phyloP scores from a whole-genome alignment of 2,113 vertebrate genomes.

The Entomyzon cyanotis region DNA sequence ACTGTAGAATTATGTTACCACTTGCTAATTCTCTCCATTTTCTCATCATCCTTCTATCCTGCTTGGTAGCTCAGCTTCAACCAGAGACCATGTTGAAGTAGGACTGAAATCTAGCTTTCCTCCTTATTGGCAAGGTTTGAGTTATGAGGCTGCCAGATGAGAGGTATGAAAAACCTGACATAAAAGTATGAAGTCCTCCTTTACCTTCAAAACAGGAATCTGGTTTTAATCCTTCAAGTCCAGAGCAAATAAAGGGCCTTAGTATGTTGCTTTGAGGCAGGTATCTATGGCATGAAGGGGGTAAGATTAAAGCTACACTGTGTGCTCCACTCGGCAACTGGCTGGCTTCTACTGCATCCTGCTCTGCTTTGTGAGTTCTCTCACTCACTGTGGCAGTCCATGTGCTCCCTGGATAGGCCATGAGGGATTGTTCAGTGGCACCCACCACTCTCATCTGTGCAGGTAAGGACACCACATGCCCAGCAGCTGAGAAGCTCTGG shows the following conservation, averaged over 20 bases:
- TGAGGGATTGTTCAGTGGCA: background rate
- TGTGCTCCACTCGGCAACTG: background rate
- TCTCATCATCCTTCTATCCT: background rate
- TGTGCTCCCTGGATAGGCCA: background rate
- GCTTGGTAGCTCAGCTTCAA: background rate
- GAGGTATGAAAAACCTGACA: background rate
- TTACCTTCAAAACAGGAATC: background rate
- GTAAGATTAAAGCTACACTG: fast-evolving
- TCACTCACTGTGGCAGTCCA: no score
- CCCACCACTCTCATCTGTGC: background rate
- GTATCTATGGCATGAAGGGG: background rate
- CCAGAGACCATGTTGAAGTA: background rate
- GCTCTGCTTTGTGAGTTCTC: fast-evolving
- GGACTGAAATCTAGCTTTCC: background rate
- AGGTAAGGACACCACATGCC: background rate
- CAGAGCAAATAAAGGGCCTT: background rate
- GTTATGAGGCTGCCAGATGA: background rate
- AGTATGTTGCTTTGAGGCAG: background rate
- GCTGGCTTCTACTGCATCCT: background rate
- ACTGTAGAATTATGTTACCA: background rate
- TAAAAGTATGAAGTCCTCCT: background rate
- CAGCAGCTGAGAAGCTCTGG: background rate
- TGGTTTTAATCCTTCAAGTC: background rate
- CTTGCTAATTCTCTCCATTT: background rate
- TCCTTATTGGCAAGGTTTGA: background rate